Evolutionary conservation across 1,140 invertebrate genomes (phyloP).

Genomic region (Brachionus rotundiformis): DNA sequence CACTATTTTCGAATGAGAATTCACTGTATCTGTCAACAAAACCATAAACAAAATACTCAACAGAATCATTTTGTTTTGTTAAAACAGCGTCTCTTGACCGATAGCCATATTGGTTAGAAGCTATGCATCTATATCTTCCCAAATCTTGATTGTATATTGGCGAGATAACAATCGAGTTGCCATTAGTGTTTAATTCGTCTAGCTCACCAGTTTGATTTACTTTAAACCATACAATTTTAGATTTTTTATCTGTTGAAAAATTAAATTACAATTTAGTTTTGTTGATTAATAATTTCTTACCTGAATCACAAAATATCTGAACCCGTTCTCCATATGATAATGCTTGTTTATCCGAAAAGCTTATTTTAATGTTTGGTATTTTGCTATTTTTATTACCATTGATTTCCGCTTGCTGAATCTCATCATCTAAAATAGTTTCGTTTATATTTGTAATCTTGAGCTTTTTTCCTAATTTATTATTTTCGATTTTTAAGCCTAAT

Average conservation of each 20-base stretch:
- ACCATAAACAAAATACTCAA: slow-evolving; percentile 36
- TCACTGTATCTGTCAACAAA: slow-evolving; percentile 7
- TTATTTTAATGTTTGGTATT: slow-evolving; percentile 29
- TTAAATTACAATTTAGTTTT: not conserved
- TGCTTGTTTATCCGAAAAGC: slow-evolving; percentile 42
- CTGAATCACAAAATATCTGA: slow-evolving; percentile 16
- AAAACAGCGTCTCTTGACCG: slow-evolving; percentile 18
- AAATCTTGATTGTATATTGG: slow-evolving; percentile 17
- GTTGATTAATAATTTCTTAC: too few species aligned
- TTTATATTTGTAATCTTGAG: not conserved
- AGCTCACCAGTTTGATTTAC: not conserved
- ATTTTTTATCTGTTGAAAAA: slow-evolving; percentile 1
- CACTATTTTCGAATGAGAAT: not conserved
- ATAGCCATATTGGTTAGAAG: slow-evolving; percentile 14
- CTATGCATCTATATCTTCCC: slow-evolving; percentile 29
- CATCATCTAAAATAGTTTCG: not conserved
- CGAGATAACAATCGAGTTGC: not conserved
- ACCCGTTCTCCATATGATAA: slow-evolving; percentile 19
- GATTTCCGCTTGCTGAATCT: not conserved
- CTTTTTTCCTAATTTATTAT: not conserved
- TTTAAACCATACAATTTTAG: slow-evolving; percentile 37
- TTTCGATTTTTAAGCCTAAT: not conserved
- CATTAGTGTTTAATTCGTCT: not conserved
- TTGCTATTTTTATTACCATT: not conserved
- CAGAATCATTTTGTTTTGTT: slow-evolving; percentile 32